Evolutionary conservation across 2,888 invertebrate species (phyloP).

Genomic region (Leptopilina drosophilae): DNA sequence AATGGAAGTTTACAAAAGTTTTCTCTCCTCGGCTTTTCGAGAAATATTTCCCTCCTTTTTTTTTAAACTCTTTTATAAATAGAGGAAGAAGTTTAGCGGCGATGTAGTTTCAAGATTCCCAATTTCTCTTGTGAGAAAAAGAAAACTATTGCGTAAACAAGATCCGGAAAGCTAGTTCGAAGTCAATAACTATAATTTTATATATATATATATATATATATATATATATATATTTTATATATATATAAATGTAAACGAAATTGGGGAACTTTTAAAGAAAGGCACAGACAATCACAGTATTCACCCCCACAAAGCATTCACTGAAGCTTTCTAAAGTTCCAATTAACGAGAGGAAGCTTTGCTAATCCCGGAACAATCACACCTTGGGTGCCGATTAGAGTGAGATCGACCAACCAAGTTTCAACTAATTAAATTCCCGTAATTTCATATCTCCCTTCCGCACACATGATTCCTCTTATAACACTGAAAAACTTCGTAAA

Average conservation of each 20-base stretch:
- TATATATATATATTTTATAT: too few species aligned
- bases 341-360: slow-evolving; percentile 67
- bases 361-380: slow-evolving; percentile 75
- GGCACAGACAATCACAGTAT: slow-evolving; percentile 10
- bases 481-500: slow-evolving; percentile 59
- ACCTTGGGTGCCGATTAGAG: slow-evolving; percentile 69
- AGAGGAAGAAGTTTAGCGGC: slow-evolving; percentile 1
- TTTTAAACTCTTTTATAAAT: not conserved
- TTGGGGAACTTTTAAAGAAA: slow-evolving; percentile 39
- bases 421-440: slow-evolving; percentile 75
- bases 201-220: too few species aligned
- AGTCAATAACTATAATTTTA: slow-evolving; percentile 14
- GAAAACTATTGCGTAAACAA: slow-evolving; percentile 37
- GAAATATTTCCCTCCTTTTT: slow-evolving; percentile 27
- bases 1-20: slow-evolving; percentile 29
- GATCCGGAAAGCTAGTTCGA: slow-evolving; percentile 15
- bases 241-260: not conserved
- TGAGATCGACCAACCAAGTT: slow-evolving; percentile 65
- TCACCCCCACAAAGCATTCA: not conserved
- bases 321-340: slow-evolving; percentile 59
- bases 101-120: slow-evolving; percentile 21
- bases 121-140: slow-evolving; percentile 13
- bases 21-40: slow-evolving; percentile 6
- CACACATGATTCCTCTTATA: slow-evolving; percentile 66
- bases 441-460: slow-evolving; percentile 75